Percentiles rank a stretch among this genome's conserved stretches.
Evolutionary conservation across 2,797 vertebrate genomes (phyloP).

Genomic region (Crenuchus spilurus): DNA sequence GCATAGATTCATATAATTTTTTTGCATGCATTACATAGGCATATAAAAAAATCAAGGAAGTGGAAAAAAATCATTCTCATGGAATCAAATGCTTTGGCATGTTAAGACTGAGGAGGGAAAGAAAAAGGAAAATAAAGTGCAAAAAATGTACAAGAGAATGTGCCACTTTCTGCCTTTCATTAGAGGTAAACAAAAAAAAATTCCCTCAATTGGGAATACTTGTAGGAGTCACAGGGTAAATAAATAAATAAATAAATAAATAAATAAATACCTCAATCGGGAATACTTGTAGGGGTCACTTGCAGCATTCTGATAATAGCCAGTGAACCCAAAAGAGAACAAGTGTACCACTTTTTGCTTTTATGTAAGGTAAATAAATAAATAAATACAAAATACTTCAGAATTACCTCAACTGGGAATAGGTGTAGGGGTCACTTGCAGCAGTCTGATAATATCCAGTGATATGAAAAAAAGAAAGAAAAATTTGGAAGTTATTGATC

Average conservation of each 20-base stretch:
- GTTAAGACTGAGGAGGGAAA: slow-evolving; percentile 71
- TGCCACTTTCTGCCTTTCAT: slow-evolving; percentile 34
- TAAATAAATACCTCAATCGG: slow-evolving; percentile 72
- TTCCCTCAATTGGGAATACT: too few species aligned
- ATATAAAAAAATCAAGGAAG: slow-evolving; percentile 63
- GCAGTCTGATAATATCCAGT: slow-evolving; percentile 80
- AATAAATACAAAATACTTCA: slow-evolving; percentile 62
- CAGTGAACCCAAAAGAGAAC: too few species aligned
- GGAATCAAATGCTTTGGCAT: slow-evolving; percentile 85
- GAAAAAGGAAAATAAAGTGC: slow-evolving; percentile 68
- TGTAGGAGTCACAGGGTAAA: slow-evolving; percentile 50
- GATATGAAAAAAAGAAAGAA: slow-evolving; percentile 57
- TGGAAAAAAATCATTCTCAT: slow-evolving; percentile 59
- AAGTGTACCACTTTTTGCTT: too few species aligned
- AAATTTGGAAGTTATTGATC: slow-evolving; percentile 57
- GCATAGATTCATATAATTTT: slow-evolving; percentile 81
- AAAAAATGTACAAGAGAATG: slow-evolving; percentile 50
- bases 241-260: slow-evolving; percentile 44
- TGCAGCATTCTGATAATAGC: too few species aligned
- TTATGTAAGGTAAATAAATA: slow-evolving; percentile 50
- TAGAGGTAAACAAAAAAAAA: slow-evolving; percentile 51
- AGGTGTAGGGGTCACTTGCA: slow-evolving; percentile 81
- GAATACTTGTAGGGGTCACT: slow-evolving; percentile 67
- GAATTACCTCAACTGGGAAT: slow-evolving; percentile 69
- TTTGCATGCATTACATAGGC: slow-evolving; percentile 80